phyloP scores from a whole-genome alignment of 2,888 invertebrate genomes.

The Syrista parreyssii region DNA sequence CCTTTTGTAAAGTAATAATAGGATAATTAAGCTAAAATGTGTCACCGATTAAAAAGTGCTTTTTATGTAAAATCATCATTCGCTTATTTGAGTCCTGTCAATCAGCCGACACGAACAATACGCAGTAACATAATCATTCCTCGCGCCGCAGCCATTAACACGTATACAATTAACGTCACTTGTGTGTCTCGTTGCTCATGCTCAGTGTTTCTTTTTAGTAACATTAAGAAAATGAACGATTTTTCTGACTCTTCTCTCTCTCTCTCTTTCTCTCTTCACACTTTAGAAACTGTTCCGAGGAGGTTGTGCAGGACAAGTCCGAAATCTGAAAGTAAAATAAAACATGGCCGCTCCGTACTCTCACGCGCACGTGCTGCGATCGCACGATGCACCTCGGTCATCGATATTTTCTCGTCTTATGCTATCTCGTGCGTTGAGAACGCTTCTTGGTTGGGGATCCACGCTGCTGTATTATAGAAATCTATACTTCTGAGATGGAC shows the following conservation, averaged over 20 bases:
- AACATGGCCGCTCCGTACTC: neutral
- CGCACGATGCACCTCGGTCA: neutral
- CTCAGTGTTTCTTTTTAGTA: neutral
- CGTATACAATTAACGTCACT: neutral
- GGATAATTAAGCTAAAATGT: neutral
- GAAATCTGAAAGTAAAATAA: constrained; percentile 38
- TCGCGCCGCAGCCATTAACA: neutral
- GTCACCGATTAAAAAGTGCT: neutral
- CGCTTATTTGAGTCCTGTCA: neutral
- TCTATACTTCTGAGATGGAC: neutral
- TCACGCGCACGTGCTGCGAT: neutral
- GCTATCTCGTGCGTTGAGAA: neutral
- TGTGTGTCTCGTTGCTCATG: neutral
- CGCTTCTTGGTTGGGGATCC: neutral
- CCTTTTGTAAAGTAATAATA: neutral
- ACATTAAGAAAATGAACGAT: neutral
- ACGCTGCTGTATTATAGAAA: neutral
- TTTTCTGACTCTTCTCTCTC: constrained; percentile 8
- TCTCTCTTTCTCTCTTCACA: constrained; percentile 15
- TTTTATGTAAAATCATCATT: neutral
- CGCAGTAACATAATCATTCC: neutral
- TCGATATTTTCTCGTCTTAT: neutral
- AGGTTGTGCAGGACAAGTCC: constrained; percentile 55
- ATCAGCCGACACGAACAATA: neutral
- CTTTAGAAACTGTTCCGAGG: constrained; percentile 58